A percentile compares a stretch with the other conserved stretches of the same genome.
These are phyloP conservation scores for Suillia variegata DNA, from an alignment of 2,888 invertebrate species.

Conservation along the genomic window DNA sequence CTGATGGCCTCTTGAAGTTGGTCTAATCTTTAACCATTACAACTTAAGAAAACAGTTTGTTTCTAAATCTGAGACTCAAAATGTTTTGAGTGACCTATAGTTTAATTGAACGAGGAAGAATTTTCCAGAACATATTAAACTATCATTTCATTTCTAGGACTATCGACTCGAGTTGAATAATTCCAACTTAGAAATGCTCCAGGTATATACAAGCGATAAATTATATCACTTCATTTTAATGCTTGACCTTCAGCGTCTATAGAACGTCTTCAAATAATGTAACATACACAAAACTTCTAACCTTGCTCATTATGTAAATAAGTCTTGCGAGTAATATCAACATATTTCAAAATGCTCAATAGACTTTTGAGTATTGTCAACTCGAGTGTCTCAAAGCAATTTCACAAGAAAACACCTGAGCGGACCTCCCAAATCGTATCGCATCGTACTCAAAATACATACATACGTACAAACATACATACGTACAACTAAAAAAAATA, in stretches of 20 bases:
- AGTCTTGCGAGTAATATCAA: neutral
- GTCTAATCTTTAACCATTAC: too few relatives aligned
- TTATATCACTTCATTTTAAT: too few relatives aligned
- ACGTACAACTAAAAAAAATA: neutral
- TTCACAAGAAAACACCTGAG: conserved; percentile 14
- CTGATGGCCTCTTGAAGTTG: too few relatives aligned
- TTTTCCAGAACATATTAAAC: too few relatives aligned
- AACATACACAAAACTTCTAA: neutral
- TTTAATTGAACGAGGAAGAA: too few relatives aligned
- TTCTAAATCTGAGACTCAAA: too few relatives aligned
- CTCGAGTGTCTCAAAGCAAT: conserved; percentile 18
- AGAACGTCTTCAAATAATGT: neutral
- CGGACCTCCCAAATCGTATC: conserved; percentile 23
- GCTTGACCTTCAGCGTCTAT: neutral
- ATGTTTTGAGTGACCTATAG: too few relatives aligned
- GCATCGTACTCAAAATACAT: neutral
- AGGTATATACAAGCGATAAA: too few relatives aligned
- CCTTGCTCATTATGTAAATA: neutral
- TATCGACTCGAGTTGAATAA: too few relatives aligned
- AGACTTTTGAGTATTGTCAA: conserved; percentile 20
- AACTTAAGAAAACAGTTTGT: too few relatives aligned
- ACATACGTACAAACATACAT: neutral
- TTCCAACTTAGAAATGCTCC: too few relatives aligned
- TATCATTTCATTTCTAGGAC: too few relatives aligned
- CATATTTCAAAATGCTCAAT: neutral